Conservation (phyloP, 2,797 vertebrate genomes). For the Chelon labrosus region DNA sequence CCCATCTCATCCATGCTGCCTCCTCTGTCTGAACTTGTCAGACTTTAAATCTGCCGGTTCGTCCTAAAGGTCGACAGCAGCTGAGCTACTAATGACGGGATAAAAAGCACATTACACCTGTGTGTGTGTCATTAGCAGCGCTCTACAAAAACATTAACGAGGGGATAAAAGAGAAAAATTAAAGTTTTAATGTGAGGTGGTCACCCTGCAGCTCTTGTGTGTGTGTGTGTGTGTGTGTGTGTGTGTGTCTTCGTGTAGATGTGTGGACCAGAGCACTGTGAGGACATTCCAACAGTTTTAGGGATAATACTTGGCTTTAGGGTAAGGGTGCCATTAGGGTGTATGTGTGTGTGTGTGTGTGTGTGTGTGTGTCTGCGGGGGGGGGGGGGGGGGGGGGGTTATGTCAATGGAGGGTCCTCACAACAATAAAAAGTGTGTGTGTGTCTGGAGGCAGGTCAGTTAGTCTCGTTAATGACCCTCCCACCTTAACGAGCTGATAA, state of each 20-base stretch:
- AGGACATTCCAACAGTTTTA: too few relatives aligned
- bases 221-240: slow-evolving; percentile 27
- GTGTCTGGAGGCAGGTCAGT: slow-evolving; percentile 72
- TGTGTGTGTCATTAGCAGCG: slow-evolving; percentile 25
- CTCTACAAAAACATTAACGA: slow-evolving; percentile 59
- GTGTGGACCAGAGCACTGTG: not conserved
- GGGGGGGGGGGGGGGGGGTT: too few relatives aligned
- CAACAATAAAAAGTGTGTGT: too few relatives aligned
- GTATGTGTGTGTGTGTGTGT: slow-evolving; percentile 25
- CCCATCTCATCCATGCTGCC: too few relatives aligned
- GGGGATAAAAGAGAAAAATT: slow-evolving; percentile 66
- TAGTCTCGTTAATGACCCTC: slow-evolving; percentile 72
- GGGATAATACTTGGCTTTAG: too few relatives aligned
- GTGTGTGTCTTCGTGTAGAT: slow-evolving; percentile 11
- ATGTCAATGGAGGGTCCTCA: too few relatives aligned
- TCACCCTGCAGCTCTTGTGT: slow-evolving; percentile 47
- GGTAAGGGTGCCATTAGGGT: not conserved
- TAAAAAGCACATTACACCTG: slow-evolving; percentile 36
- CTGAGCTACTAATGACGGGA: slow-evolving; percentile 36
- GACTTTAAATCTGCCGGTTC: slow-evolving; percentile 34
- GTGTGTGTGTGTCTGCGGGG: slow-evolving; percentile 10
- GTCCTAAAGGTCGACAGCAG: slow-evolving; percentile 64
- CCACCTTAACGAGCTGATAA: slow-evolving; percentile 68
- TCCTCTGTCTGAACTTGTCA: too few relatives aligned
- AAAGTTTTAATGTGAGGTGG: slow-evolving; percentile 63